phyloP scores from a whole-genome alignment of 2,113 vertebrate species.

The Sapajus apella region DNA sequence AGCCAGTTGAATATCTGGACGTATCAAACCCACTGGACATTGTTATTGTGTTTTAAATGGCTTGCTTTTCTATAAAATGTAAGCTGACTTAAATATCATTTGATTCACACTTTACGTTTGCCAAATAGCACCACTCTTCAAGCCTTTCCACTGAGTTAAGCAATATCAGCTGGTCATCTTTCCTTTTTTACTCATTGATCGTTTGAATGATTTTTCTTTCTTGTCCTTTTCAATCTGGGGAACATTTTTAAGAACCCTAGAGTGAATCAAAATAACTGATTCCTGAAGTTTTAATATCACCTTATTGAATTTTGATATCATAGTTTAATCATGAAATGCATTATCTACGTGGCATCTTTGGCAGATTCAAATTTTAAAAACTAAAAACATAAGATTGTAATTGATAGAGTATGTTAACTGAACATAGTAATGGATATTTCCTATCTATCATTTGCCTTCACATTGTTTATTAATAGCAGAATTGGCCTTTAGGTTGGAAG shows the following conservation, averaged over 20 bases:
- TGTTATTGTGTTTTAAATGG: not conserved
- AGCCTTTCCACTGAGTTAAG: not conserved
- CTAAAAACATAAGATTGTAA: constrained; percentile 65
- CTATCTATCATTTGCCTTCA: constrained; percentile 74
- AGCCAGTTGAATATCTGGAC: not conserved
- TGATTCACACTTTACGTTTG: not conserved
- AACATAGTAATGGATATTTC: constrained; percentile 63
- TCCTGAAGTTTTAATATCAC: constrained; percentile 62
- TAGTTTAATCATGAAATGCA: constrained; percentile 72
- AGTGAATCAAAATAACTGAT: constrained; percentile 43
- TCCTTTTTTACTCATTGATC: not conserved
- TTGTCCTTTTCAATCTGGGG: constrained; percentile 50
- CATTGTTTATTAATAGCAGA: constrained; percentile 79
- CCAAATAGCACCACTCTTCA: not conserved
- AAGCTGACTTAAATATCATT: constrained; percentile 14
- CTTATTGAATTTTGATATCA: constrained; percentile 70
- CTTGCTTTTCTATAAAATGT: not conserved
- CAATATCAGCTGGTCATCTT: not conserved
- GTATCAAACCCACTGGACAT: not conserved
- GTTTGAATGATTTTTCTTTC: constrained; percentile 38
- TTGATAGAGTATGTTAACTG: constrained; percentile 75
- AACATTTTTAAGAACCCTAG: constrained; percentile 23
- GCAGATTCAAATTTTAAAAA: constrained; percentile 70
- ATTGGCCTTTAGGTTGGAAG: constrained; percentile 76
- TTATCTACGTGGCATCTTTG: constrained; percentile 59